Evolutionary conservation across 2,888 invertebrate genomes (phyloP), one percentile per base, ranked within the genome.

Genomic region (Dastarcus helophoroides): DNA sequence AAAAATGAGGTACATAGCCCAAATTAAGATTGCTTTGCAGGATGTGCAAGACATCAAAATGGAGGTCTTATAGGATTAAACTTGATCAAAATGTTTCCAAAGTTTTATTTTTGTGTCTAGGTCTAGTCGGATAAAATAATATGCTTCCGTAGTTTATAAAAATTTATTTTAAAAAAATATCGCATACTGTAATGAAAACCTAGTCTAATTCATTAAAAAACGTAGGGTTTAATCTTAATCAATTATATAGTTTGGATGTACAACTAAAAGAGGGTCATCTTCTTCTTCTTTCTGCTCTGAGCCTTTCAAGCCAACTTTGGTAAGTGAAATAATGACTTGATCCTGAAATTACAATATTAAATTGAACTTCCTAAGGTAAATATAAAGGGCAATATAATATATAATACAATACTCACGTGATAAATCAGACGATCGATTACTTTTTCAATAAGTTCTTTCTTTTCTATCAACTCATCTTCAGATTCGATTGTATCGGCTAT

Each of bases 171-270:
- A n/a, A n/a, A n/a, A n/a, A n/a, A n/a, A n/a, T n/a, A n/a, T n/a
- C n/a, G n/a, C n/a, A n/a, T n/a, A n/a, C n/a, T n/a, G n/a, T n/a
- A n/a, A n/a, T n/a, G n/a, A n/a, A n/a, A n/a, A n/a, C n/a, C n/a
- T n/a, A n/a, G n/a, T n/a, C n/a, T n/a, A n/a, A n/a, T n/a, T n/a
- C n/a, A n/a, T n/a, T n/a, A n/a, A n/a, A n/a, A n/a, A n/a, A n/a
- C n/a, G n/a, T n/a, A n/a, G n/a, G n/a, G n/a, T n/a, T n/a, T n/a
- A n/a, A 17, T 17, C n/a, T 29, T 17, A 33, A 42, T 90, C 86
- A 25, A 89, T 71, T 26, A 88, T 76, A 57, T 93, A 97, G 64
- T 95, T 94, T 1, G 97, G 97, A 70, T 98, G 95, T 1, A 95
- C 94, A 9, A 95, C 88, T 3, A 97, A 62, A 22, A 88, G 58